A percentile compares a stretch with the other conserved stretches of the same genome.
Conservation (phyloP, 2,888 invertebrate genomes). For the Drosophila koepferae region DNA sequence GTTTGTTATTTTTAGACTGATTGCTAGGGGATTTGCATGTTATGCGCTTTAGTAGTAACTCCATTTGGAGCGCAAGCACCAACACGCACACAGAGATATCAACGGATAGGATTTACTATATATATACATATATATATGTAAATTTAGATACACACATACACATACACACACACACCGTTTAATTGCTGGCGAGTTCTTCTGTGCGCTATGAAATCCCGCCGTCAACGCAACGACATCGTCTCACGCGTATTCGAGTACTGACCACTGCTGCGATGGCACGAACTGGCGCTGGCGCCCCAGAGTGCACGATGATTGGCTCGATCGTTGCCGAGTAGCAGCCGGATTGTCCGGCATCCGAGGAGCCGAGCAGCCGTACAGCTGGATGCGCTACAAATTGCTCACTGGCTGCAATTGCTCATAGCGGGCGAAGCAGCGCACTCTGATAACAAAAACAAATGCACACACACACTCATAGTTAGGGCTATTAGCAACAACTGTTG, state of each 20-base stretch:
- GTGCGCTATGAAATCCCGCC: slow-evolving; percentile 61
- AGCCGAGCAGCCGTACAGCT: slow-evolving; percentile 18
- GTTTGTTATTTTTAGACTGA: slow-evolving; percentile 61
- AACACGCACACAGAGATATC: slow-evolving; percentile 8
- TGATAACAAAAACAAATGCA: slow-evolving; percentile 35
- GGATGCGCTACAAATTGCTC: slow-evolving; percentile 33
- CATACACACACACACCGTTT: slow-evolving; percentile 47
- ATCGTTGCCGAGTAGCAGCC: slow-evolving; percentile 34
- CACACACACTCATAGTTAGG: not conserved
- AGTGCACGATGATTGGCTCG: slow-evolving; percentile 35
- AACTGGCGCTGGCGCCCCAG: slow-evolving; percentile 42
- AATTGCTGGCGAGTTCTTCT: slow-evolving; percentile 58
- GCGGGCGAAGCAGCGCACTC: not conserved
- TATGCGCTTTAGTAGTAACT: slow-evolving; percentile 41
- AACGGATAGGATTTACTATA: slow-evolving; percentile 12
- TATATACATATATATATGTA: slow-evolving; percentile 11
- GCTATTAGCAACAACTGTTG: slow-evolving; percentile 20
- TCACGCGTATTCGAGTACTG: slow-evolving; percentile 74
- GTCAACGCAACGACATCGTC: slow-evolving; percentile 80
- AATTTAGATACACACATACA: slow-evolving; percentile 11
- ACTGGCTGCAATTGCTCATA: slow-evolving; percentile 28
- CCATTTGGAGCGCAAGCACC: slow-evolving; percentile 40
- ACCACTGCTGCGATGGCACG: slow-evolving; percentile 40
- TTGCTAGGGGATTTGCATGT: slow-evolving; percentile 43
- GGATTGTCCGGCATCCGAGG: slow-evolving; percentile 16